These are phyloP conservation scores for Drosophila hamatofila DNA, from an alignment of 2,888 invertebrate genomes.

Conservation along the genomic window DNA sequence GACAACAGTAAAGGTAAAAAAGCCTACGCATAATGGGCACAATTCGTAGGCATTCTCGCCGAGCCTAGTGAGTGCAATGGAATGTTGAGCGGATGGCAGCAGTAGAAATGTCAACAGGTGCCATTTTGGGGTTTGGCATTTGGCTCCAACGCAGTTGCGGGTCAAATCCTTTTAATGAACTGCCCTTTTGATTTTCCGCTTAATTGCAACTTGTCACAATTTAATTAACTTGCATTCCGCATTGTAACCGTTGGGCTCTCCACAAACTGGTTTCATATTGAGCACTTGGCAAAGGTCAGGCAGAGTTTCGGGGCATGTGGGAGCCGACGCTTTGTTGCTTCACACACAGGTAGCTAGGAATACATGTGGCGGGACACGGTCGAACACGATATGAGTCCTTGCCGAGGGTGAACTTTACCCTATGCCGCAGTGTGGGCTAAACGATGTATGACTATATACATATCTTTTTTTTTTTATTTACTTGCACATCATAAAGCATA, in stretches of 20 bases:
- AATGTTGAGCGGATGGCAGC: constrained; percentile 41
- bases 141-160: constrained; percentile 42
- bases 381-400: background rate
- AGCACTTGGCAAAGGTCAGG: constrained; percentile 60
- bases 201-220: constrained; percentile 56
- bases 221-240: constrained; percentile 52
- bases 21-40: background rate
- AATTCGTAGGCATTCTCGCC: background rate
- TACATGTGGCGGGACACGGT: constrained; percentile 3
- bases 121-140: constrained; percentile 65
- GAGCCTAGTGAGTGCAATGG: constrained; percentile 34
- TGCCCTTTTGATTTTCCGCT: constrained; percentile 50
- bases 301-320: constrained; percentile 8
- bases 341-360: background rate
- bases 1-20: background rate
- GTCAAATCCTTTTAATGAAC: constrained; percentile 45
- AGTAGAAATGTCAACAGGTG: constrained; percentile 60
- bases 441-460: background rate
- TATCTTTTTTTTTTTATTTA: constrained; percentile 26
- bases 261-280: constrained; percentile 3
- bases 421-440: constrained; percentile 13
- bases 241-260: background rate
- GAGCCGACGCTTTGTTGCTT: background rate
- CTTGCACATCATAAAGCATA: constrained; percentile 38
- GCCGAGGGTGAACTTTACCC: constrained; percentile 4